These are phyloP conservation scores for Phalanger gymnotis DNA, from an alignment of 2,797 vertebrate species.

Conservation along the genomic window DNA sequence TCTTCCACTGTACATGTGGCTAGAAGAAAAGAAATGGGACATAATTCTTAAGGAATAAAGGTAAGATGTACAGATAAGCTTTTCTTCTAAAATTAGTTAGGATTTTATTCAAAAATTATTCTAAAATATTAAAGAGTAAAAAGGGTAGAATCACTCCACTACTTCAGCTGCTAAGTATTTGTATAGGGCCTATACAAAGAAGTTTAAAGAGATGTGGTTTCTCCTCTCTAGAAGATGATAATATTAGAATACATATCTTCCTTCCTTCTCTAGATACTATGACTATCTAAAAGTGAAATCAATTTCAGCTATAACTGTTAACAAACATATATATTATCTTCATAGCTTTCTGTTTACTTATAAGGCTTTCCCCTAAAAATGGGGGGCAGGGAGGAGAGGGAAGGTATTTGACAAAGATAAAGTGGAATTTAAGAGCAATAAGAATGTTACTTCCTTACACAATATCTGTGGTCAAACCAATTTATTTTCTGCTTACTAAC, in stretches of 20 bases:
- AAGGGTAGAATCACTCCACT: neutral
- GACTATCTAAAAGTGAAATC: neutral
- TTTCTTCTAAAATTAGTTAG: neutral
- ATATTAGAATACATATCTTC: neutral
- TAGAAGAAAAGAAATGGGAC: neutral
- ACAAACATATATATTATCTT: neutral
- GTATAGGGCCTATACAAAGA: neutral
- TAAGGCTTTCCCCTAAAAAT: conserved; percentile 7
- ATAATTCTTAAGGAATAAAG: conserved; percentile 1
- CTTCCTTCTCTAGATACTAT: conserved; percentile 9
- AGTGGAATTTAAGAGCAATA: conserved; percentile 11
- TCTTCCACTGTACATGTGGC: neutral
- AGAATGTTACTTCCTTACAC: neutral
- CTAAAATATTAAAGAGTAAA: neutral
- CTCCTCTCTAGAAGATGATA: conserved; percentile 25
- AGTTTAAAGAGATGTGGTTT: neutral
- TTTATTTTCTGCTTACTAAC: conserved; percentile 3
- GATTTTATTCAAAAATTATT: neutral
- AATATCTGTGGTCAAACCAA: conserved; percentile 19
- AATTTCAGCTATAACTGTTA: neutral
- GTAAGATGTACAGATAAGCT: neutral
- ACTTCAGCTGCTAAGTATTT: neutral
- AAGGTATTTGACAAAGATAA: conserved; percentile 34
- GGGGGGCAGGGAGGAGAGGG: neutral
- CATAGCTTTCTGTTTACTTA: neutral